Conservation (phyloP, 1,140 invertebrate genomes). For the Drosophila pectinifera region DNA sequence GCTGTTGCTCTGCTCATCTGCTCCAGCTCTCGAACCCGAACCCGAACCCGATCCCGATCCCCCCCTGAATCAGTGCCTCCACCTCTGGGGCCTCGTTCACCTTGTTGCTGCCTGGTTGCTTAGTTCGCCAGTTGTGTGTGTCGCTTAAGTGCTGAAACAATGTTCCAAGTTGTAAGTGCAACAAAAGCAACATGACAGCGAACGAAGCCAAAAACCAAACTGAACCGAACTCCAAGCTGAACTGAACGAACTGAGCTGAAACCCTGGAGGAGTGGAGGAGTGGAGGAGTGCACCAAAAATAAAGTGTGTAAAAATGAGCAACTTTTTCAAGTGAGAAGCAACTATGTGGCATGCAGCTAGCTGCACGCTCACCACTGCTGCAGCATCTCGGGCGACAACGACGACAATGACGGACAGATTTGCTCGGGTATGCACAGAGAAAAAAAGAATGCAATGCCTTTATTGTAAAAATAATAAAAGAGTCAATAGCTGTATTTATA, state of each 20-base stretch:
- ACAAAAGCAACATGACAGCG: constrained; percentile 55
- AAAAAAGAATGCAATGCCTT: too few species aligned
- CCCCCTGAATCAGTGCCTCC: constrained; percentile 21
- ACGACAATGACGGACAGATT: constrained; percentile 60
- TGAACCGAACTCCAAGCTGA: constrained; percentile 20
- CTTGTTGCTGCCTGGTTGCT: constrained; percentile 34
- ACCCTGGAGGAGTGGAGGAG: constrained; percentile 43
- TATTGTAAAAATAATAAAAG: too few species aligned
- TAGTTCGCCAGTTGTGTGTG: constrained; percentile 65
- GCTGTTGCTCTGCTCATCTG: constrained; percentile 46
- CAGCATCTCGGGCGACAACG: constrained; percentile 41
- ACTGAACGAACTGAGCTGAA: constrained; percentile 24
- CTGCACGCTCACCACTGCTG: constrained; percentile 31
- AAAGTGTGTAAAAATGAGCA: constrained; percentile 83
- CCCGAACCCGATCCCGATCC: constrained; percentile 6
- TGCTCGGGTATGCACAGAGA: constrained; percentile 17
- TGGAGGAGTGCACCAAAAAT: constrained; percentile 72
- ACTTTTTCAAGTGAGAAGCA: constrained; percentile 83
- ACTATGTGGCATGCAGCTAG: constrained; percentile 63
- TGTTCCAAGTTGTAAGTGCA: constrained; percentile 82
- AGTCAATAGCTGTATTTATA: too few species aligned
- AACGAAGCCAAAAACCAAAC: constrained; percentile 41
- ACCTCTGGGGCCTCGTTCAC: constrained; percentile 27
- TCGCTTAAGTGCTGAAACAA: constrained; percentile 83
- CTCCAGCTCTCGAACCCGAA: constrained; percentile 17